Base-by-base conservation (phyloP, 2,797 vertebrate species). In the Gouania willdenowi region DNA sequence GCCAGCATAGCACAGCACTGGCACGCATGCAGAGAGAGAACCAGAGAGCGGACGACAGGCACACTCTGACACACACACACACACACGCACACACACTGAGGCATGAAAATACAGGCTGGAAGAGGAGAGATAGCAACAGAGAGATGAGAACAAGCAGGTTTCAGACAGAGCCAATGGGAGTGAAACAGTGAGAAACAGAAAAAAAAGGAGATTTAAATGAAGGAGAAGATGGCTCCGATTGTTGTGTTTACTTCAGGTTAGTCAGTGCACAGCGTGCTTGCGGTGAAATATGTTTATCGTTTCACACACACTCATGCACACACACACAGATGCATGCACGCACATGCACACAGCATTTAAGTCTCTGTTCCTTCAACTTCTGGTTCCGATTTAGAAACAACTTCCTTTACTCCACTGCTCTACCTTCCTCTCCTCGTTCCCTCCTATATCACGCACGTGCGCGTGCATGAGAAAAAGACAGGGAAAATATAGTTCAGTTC, bases 331-430 rank as follows among this genome's bases (percentile, higher is more conserved):
- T 5, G 28, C 39, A 40, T 31, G 28, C 21, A 34, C 18, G 25
- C 24, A 19, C 33, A 28, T 34, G 24, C 16, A 25, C 25, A 27
- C 16, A 13, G 35, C 23, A 31, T 61, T 35, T 26, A 48, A 68
- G 67, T 65, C 73, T 55, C 72, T 36, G 49, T 55, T 69, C 58
- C 24, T 4, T 74, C 48, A 75, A 77, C 74, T 78, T 79, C 79
- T 81, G 79, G 66, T 77, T 80, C 60, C 82, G 71, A 84, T 84
- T 84, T 75, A 75, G 62, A 49, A 66, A 58, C 55, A 60, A 54
- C 56, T 49, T 64, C 58, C 49, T 53, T 45, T 65, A 32, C 10
- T 63, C 55, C 53, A 18, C 28, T 3, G 8, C 41, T 46, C 44
- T 42, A 41, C 35, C 32, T 53, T 50, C 25, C 43, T 36, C 39